These are phyloP conservation scores for Alethe diademata DNA, from an alignment of 2,113 vertebrate genomes.

Conservation along the genomic window DNA sequence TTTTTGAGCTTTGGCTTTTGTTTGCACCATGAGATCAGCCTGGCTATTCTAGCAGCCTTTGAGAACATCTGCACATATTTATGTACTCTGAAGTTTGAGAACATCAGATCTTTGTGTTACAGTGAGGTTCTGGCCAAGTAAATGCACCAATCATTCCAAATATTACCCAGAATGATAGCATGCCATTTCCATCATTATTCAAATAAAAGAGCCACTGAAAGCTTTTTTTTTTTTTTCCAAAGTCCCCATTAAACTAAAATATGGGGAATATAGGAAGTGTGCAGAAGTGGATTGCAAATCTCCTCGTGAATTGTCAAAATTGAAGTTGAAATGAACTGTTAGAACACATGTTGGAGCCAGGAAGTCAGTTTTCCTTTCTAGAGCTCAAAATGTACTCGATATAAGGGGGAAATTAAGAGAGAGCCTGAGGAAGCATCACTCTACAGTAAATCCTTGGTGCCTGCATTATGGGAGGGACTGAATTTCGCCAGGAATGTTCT, in stretches of 20 bases:
- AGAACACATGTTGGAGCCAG: not conserved
- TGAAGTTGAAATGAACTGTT: not conserved
- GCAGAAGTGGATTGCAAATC: not conserved
- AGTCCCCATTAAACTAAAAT: not conserved
- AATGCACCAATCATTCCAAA: not conserved
- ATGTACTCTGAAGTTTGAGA: not conserved
- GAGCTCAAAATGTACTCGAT: not conserved
- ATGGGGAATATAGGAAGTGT: not conserved
- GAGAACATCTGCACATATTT: not conserved
- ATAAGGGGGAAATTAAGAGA: not conserved
- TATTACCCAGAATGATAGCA: not conserved
- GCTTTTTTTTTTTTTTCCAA: rapidly evolving
- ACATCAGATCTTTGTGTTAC: not conserved
- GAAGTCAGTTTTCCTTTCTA: not conserved
- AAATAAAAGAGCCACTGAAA: not conserved
- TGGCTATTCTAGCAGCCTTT: not conserved
- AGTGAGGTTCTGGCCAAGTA: not conserved
- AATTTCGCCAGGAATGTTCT: not conserved
- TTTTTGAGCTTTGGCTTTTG: not conserved
- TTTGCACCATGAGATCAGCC: not conserved
- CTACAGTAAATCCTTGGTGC: rapidly evolving
- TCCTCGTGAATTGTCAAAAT: not conserved
- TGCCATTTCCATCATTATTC: not conserved
- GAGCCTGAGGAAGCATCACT: not conserved
- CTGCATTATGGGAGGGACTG: not conserved